A percentile compares a stretch with the other conserved stretches of the same genome.
These are phyloP conservation scores for Trigoniulus corallinus DNA, from an alignment of 1,140 invertebrate genomes.

Conservation along the genomic window DNA sequence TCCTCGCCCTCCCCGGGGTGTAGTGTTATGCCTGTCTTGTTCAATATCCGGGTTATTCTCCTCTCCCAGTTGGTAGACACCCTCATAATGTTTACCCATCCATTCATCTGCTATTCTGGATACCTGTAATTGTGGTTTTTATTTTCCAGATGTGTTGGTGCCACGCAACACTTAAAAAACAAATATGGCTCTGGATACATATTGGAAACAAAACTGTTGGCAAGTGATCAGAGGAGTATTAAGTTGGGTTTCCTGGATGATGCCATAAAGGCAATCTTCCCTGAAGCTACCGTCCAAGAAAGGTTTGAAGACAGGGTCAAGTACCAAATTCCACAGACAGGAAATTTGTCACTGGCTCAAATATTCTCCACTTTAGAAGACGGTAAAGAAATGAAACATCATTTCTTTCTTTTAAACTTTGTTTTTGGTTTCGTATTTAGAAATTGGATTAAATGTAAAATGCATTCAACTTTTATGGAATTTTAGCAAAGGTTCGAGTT, in stretches of 20 bases:
- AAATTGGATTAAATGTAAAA: no score
- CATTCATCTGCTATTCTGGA: no score
- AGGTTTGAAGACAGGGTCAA: conserved; percentile 60
- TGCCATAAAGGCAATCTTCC: conserved; percentile 48
- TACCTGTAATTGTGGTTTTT: neutral
- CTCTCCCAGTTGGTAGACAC: no score
- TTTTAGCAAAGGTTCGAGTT: conserved; percentile 48
- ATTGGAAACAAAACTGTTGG: conserved; percentile 56
- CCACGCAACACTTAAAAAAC: conserved; percentile 64
- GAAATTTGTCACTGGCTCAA: conserved; percentile 53
- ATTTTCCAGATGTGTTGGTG: conserved; percentile 47
- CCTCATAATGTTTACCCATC: no score
- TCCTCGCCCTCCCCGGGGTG: no score
- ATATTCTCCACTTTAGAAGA: conserved; percentile 60
- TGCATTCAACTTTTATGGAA: conserved; percentile 15
- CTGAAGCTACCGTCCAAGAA: conserved; percentile 50
- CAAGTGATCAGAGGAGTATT: conserved; percentile 23
- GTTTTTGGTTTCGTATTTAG: no score
- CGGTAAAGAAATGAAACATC: conserved; percentile 58
- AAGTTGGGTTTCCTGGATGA: conserved; percentile 21
- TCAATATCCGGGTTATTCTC: no score
- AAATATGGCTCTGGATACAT: conserved; percentile 63
- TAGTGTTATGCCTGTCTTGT: no score
- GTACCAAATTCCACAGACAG: conserved; percentile 57
- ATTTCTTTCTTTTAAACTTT: no score